These are phyloP conservation scores for Scaptomyza polygonia DNA, from an alignment of 2,888 invertebrate species.

Conservation along the genomic window DNA sequence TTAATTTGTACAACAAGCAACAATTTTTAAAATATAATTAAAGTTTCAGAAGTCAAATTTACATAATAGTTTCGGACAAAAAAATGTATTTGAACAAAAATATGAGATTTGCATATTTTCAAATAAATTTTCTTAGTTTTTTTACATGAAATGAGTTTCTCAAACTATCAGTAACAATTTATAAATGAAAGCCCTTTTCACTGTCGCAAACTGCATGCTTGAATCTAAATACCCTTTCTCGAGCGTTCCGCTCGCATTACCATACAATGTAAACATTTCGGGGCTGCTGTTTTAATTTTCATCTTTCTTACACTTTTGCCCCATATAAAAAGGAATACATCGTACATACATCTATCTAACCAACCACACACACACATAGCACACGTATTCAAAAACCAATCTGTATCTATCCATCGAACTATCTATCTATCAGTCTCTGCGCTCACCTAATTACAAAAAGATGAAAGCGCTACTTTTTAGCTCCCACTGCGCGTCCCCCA, in stretches of 20 bases:
- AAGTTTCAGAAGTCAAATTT: no score
- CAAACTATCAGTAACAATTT: no score
- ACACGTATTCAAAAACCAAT: constrained; percentile 55
- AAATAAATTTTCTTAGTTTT: neutral
- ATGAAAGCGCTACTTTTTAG: constrained; percentile 72
- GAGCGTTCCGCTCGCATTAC: constrained; percentile 30
- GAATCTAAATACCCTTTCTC: constrained; percentile 18
- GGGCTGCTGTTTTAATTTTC: constrained; percentile 69
- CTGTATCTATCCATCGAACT: constrained; percentile 58
- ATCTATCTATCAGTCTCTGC: constrained; percentile 76
- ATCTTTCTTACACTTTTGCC: constrained; percentile 57
- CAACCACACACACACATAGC: neutral
- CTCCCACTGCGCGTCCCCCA: constrained; percentile 24
- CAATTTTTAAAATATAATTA: no score
- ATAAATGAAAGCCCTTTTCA: neutral
- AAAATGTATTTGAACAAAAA: no score
- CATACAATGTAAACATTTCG: constrained; percentile 60
- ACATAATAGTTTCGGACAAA: no score
- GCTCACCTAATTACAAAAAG: constrained; percentile 76
- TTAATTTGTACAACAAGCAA: no score
- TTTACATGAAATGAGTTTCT: neutral
- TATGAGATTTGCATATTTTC: no score
- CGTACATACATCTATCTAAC: neutral
- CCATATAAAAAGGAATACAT: constrained; percentile 40
- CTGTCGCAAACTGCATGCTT: constrained; percentile 16